Percentiles rank a stretch among this genome's conserved stretches.
phyloP scores from a whole-genome alignment of 2,797 vertebrate genomes.

The Iguana delicatissima region DNA sequence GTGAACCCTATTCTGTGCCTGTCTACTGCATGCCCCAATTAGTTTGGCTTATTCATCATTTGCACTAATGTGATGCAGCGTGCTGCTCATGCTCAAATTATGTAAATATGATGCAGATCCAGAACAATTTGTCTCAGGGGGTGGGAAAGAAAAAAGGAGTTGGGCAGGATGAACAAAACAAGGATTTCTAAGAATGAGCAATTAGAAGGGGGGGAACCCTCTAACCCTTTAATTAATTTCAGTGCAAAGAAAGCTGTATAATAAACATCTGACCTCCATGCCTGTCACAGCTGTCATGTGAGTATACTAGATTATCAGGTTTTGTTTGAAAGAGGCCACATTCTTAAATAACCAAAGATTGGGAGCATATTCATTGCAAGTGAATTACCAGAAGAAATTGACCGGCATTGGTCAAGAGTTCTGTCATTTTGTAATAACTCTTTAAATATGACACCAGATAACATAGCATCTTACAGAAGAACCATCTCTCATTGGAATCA shows the following conservation, averaged over 20 bases:
- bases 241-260: conserved; percentile 14
- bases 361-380: not conserved
- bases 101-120: conserved; percentile 29
- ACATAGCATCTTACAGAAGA: not conserved
- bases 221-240: conserved; percentile 23
- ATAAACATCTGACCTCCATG: conserved; percentile 8
- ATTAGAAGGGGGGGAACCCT: not conserved
- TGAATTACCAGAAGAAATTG: not conserved
- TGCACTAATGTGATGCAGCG: conserved; percentile 35
- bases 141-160: not conserved
- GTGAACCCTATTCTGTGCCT: conserved; percentile 27
- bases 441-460: not conserved
- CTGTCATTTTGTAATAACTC: not conserved
- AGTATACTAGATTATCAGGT: not conserved
- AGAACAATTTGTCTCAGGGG: conserved; percentile 27
- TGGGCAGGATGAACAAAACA: conserved; percentile 13
- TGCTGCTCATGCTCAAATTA: conserved; percentile 38
- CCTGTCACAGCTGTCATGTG: conserved; percentile 23
- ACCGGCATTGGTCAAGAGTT: not conserved
- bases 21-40: conserved; percentile 31
- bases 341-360: not conserved
- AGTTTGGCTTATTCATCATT: conserved; percentile 38
- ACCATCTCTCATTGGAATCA: not conserved
- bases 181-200: conserved; percentile 17
- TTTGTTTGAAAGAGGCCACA: not conserved